Evolutionary conservation across 1,140 invertebrate species (phyloP).

Genomic region (Musca domestica): DNA sequence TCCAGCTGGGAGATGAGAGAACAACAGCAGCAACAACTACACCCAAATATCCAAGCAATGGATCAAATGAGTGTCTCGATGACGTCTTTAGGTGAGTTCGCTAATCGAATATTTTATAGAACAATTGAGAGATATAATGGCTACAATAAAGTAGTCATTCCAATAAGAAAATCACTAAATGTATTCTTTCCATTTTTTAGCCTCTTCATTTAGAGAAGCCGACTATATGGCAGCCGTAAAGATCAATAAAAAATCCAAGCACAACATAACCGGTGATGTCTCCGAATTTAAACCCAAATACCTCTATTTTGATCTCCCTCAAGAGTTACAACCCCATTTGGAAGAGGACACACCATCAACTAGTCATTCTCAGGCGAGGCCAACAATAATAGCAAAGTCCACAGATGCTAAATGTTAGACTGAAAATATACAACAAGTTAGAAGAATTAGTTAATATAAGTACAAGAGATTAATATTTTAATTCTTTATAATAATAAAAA

Average conservation of each 20-base stretch:
- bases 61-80: conserved; percentile 29
- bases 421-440: neutral
- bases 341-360: neutral
- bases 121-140: too few relatives aligned
- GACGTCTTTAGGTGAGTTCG: conserved; percentile 34
- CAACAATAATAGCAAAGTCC: neutral
- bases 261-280: conserved; percentile 37
- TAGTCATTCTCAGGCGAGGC: neutral
- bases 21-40: neutral
- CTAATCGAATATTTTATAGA: too few relatives aligned
- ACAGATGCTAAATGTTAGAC: neutral
- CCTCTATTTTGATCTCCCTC: conserved; percentile 40
- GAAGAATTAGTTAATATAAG: neutral
- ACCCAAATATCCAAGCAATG: neutral
- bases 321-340: neutral
- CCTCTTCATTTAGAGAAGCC: conserved; percentile 39
- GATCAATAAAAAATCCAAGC: conserved; percentile 41
- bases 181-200: conserved; percentile 23
- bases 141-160: neutral
- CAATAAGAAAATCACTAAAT: neutral
- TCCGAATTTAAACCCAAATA: conserved; percentile 44
- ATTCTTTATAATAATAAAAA: too few relatives aligned
- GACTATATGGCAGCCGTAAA: conserved; percentile 44
- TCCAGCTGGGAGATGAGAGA: neutral
- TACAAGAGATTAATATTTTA: too few relatives aligned